Conservation (phyloP, 2,113 vertebrate genomes). For the Columbina picui region DNA sequence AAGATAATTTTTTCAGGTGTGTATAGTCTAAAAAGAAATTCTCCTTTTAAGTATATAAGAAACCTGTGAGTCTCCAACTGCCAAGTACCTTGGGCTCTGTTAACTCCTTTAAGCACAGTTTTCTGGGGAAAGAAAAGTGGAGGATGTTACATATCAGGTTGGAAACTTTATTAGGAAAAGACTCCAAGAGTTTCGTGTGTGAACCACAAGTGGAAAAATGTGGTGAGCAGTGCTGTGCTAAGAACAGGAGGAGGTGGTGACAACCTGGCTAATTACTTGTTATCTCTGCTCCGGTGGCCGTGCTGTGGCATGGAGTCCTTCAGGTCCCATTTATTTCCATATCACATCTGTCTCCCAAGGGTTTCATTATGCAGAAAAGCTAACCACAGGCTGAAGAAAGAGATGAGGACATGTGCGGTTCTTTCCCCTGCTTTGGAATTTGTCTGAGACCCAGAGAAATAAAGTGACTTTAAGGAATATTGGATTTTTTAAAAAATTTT, state of each 20-base stretch:
- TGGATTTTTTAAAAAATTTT: no score
- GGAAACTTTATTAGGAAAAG: not conserved
- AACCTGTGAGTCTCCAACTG: not conserved
- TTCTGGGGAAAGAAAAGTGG: not conserved
- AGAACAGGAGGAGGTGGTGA: not conserved
- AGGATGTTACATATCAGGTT: not conserved
- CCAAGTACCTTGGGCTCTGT: not conserved
- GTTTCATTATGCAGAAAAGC: not conserved
- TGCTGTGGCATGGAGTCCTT: not conserved
- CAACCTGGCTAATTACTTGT: not conserved
- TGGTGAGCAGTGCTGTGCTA: not conserved
- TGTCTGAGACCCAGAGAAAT: not conserved
- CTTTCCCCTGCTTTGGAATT: not conserved
- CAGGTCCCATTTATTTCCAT: not conserved
- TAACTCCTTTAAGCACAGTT: not conserved
- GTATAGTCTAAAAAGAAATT: not conserved
- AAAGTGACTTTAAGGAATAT: not conserved
- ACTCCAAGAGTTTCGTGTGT: not conserved
- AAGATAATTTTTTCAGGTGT: not conserved
- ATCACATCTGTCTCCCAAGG: not conserved
- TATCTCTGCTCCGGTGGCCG: not conserved
- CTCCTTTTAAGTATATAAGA: not conserved
- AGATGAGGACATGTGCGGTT: not conserved
- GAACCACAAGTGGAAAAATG: not conserved
- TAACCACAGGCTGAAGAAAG: not conserved